Percentiles rank a stretch among this genome's conserved stretches.
phyloP scores from a whole-genome alignment of 2,113 vertebrate genomes.

The Brachypodius melanocephalos region DNA sequence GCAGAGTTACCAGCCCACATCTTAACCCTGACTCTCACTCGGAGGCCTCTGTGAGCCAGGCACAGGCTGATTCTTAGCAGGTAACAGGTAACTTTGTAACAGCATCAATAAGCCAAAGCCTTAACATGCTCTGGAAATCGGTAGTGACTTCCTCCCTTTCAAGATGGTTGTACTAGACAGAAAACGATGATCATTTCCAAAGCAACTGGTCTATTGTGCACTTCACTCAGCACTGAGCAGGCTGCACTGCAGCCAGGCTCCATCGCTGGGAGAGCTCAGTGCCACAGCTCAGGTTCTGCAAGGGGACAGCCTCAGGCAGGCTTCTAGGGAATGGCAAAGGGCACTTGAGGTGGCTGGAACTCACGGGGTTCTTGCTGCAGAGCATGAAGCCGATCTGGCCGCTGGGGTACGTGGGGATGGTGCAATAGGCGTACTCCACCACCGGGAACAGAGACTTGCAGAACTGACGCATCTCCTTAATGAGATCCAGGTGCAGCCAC shows the following conservation, averaged over 20 bases:
- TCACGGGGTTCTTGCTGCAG: slow-evolving; percentile 94
- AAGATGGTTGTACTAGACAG: neutral
- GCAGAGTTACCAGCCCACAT: neutral
- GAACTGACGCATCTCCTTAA: slow-evolving; percentile 96
- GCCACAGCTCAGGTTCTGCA: neutral
- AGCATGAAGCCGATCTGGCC: slow-evolving; percentile 99
- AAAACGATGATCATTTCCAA: neutral
- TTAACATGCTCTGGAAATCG: neutral
- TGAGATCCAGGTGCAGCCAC: slow-evolving; percentile 97
- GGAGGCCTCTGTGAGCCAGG: neutral
- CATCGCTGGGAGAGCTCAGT: neutral
- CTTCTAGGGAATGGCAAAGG: neutral
- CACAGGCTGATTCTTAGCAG: neutral
- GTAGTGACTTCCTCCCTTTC: neutral
- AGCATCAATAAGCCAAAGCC: neutral
- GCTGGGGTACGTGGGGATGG: slow-evolving; percentile 95
- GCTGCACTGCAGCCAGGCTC: neutral
- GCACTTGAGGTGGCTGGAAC: neutral
- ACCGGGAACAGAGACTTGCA: slow-evolving; percentile 94
- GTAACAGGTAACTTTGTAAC: neutral
- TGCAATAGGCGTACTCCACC: slow-evolving; percentile 93
- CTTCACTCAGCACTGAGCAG: neutral
- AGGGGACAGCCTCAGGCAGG: neutral
- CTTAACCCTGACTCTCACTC: neutral
- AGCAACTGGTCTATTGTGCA: neutral